Evolutionary conservation across 2,113 vertebrate species (phyloP).

Genomic region (Rallus limicola): DNA sequence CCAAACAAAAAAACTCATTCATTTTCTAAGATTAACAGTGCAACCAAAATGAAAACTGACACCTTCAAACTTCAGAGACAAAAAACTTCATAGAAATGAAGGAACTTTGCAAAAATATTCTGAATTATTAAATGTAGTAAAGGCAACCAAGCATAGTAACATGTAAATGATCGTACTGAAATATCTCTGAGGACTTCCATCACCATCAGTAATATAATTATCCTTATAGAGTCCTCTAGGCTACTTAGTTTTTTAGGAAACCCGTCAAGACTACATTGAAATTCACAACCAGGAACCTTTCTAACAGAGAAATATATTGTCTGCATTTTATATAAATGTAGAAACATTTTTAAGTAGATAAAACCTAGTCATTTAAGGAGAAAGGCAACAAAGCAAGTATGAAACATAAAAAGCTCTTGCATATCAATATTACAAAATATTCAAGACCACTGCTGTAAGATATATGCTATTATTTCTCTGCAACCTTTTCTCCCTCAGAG

Average conservation of each 20-base stretch:
- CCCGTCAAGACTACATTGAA: not conserved
- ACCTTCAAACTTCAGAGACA: not conserved
- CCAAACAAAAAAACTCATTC: accelerated
- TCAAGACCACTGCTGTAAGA: not conserved
- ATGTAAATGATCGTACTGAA: not conserved
- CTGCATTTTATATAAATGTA: not conserved
- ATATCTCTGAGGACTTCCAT: not conserved
- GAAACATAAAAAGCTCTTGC: not conserved
- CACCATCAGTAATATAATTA: not conserved
- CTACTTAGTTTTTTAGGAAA: not conserved
- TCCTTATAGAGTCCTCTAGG: not conserved
- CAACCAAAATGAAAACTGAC: not conserved
- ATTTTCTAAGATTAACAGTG: not conserved
- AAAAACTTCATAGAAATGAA: not conserved
- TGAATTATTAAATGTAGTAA: not conserved
- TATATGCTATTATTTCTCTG: not conserved
- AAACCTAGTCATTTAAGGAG: not conserved
- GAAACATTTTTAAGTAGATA: not conserved
- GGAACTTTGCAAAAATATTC: not conserved
- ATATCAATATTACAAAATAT: not conserved
- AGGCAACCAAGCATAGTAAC: not conserved
- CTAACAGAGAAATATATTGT: not conserved
- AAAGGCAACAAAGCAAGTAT: not conserved
- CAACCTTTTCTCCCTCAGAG: not conserved
- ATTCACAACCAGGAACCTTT: not conserved